Evolutionary conservation across 2,888 invertebrate genomes (phyloP).

Genomic region (Leucania comma): DNA sequence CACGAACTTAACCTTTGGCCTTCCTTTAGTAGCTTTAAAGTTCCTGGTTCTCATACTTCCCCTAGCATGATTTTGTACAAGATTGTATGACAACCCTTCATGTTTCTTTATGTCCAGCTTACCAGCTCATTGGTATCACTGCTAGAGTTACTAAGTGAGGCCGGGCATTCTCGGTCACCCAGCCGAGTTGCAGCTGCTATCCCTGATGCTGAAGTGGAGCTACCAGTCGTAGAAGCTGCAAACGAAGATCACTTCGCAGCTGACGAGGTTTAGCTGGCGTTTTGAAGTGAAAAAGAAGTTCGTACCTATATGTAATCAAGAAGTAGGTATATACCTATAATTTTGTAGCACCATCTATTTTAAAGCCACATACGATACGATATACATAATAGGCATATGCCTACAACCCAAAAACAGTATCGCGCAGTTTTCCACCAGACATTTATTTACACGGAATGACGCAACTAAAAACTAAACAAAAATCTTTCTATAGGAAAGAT

Average conservation of each 20-base stretch:
- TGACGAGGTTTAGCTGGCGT: slow-evolving; percentile 80
- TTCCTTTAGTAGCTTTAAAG: neutral
- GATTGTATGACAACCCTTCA: neutral
- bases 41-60: neutral
- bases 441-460: too few species aligned
- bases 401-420: too few species aligned
- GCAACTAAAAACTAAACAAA: too few species aligned
- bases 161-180: slow-evolving; percentile 67
- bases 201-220: slow-evolving; percentile 46
- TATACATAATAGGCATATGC: too few species aligned
- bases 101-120: slow-evolving; percentile 69
- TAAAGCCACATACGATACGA: neutral
- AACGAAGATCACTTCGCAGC: slow-evolving; percentile 72
- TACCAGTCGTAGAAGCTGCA: slow-evolving; percentile 30
- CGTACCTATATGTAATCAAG: too few species aligned
- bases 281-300: neutral
- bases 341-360: neutral
- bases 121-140: slow-evolving; percentile 78
- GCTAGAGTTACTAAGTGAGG: slow-evolving; percentile 73
- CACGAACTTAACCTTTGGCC: too few species aligned
- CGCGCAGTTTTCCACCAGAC: too few species aligned
- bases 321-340: neutral
- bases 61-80: neutral
- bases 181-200: slow-evolving; percentile 49
- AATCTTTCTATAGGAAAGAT: too few species aligned